Conservation (phyloP, 1,140 invertebrate species). For the Cotesia glomerata region DNA sequence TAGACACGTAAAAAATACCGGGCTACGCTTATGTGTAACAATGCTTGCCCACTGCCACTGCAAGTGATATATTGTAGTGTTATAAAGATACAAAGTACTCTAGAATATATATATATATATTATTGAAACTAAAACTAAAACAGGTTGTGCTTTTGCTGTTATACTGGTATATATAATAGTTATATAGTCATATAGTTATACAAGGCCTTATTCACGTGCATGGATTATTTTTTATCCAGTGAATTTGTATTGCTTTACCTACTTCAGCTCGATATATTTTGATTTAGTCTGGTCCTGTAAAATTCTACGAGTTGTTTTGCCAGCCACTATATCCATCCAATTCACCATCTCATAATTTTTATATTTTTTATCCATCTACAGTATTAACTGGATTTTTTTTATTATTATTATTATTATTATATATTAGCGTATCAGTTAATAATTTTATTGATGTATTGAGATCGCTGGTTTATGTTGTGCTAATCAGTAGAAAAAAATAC, state of each 20-base stretch:
- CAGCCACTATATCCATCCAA: not conserved
- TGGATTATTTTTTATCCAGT: conserved; percentile 17
- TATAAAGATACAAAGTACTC: no score
- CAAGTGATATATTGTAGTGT: no score
- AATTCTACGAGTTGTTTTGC: not conserved
- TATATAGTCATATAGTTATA: no score
- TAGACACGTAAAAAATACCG: no score
- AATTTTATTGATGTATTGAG: no score
- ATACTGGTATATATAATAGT: not conserved
- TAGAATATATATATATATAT: no score
- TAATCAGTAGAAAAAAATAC: not conserved
- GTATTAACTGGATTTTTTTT: not conserved
- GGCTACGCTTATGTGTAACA: no score
- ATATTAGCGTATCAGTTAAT: not conserved
- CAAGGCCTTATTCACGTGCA: no score
- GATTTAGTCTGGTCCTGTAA: not conserved
- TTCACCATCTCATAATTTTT: not conserved
- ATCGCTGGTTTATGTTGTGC: no score
- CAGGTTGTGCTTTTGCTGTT: not conserved
- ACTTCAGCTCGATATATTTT: not conserved
- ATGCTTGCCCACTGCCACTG: no score
- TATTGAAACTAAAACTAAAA: no score
- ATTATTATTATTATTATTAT: not conserved
- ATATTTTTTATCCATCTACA: not conserved
- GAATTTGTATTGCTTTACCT: not conserved